phyloP scores from a whole-genome alignment of 1,140 invertebrate species.

The Leptinotarsa undecemlineata region DNA sequence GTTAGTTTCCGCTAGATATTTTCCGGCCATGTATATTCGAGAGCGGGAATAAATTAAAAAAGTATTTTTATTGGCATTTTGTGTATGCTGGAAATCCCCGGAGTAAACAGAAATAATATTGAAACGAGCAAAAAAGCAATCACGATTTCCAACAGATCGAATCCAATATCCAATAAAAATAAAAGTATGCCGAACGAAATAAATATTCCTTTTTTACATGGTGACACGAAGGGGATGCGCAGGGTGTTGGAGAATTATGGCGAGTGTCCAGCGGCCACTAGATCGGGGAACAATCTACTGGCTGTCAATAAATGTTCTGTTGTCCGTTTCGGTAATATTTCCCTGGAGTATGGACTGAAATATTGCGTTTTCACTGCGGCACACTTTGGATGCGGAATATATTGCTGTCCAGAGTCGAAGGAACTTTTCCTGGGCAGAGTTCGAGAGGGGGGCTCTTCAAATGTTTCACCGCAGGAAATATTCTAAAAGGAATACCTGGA shows the following conservation, averaged over 20 bases:
- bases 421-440: no score
- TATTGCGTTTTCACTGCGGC: constrained; percentile 48
- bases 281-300: constrained; percentile 52
- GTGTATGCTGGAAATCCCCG: constrained; percentile 27
- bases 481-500: no score
- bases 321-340: constrained; percentile 49
- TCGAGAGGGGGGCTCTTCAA: no score
- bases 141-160: constrained; percentile 32
- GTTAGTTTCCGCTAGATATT: not conserved
- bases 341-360: constrained; percentile 48
- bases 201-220: constrained; percentile 48
- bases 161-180: constrained; percentile 50
- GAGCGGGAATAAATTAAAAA: constrained; percentile 28
- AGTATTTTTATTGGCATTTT: constrained; percentile 31
- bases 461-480: no score
- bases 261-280: constrained; percentile 48
- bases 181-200: constrained; percentile 49
- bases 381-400: constrained; percentile 40
- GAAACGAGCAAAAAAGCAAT: constrained; percentile 31
- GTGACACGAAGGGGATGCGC: constrained; percentile 29
- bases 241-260: constrained; percentile 47
- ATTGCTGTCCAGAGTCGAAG: not conserved
- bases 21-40: not conserved
- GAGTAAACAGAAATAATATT: constrained; percentile 31
- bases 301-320: constrained; percentile 50